Conservation (phyloP, 2,113 vertebrate species). For the Cephalopterus ornatus region DNA sequence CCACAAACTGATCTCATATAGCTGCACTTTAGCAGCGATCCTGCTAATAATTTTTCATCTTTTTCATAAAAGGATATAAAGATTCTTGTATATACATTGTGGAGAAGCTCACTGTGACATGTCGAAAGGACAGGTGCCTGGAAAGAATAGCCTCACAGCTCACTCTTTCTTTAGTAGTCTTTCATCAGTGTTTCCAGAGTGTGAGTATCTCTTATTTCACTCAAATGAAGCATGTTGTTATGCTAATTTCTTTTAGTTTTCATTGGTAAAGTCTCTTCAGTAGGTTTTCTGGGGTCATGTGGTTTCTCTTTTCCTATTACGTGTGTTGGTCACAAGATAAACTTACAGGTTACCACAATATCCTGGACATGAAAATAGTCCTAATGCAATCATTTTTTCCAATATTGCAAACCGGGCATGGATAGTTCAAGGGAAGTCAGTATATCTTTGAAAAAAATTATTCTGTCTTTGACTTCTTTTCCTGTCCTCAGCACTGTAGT, state of each 20-base stretch:
- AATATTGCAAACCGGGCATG: background rate
- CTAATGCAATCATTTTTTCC: background rate
- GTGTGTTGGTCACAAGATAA: background rate
- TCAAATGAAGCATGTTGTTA: background rate
- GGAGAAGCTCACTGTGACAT: background rate
- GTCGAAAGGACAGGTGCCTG: background rate
- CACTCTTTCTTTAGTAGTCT: background rate
- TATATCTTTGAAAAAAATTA: background rate
- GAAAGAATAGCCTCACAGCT: background rate
- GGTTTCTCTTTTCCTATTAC: background rate
- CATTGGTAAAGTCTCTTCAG: background rate
- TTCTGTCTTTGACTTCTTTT: background rate
- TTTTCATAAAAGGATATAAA: background rate
- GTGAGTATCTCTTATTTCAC: background rate
- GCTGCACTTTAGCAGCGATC: background rate
- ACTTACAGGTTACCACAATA: background rate
- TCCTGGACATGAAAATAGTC: background rate
- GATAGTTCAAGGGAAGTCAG: background rate
- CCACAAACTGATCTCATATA: background rate
- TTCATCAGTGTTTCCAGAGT: background rate
- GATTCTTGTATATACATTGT: background rate
- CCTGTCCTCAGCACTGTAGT: background rate
- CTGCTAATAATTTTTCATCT: background rate
- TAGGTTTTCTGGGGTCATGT: background rate
- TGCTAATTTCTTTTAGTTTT: background rate